These are phyloP conservation scores for Eremophila alpestris DNA, from an alignment of 2,797 vertebrate genomes.

Conservation along the genomic window DNA sequence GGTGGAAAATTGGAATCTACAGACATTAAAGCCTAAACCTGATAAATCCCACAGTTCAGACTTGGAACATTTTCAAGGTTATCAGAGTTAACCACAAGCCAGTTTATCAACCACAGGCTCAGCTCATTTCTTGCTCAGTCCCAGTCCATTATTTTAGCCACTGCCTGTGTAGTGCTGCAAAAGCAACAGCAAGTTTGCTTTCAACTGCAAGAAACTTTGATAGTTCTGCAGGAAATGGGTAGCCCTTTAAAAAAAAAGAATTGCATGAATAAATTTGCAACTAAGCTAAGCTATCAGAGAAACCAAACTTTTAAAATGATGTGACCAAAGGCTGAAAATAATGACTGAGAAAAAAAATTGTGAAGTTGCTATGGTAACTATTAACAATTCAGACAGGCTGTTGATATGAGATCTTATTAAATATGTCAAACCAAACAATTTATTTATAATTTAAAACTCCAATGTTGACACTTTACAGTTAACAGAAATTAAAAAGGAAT, in stretches of 20 bases:
- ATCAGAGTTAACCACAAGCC: not conserved
- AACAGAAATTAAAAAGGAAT: constrained; percentile 44
- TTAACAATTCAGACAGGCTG: constrained; percentile 60
- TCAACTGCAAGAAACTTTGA: not conserved
- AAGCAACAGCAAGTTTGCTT: not conserved
- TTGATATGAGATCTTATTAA: constrained; percentile 55
- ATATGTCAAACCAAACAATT: constrained; percentile 57
- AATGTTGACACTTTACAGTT: not conserved
- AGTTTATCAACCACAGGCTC: not conserved
- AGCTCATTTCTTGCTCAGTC: not conserved
- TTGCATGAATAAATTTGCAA: constrained; percentile 39
- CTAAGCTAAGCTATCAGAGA: not conserved
- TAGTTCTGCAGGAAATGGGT: not conserved
- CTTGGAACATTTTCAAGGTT: not conserved
- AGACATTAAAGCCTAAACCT: not conserved
- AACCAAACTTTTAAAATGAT: constrained; percentile 40
- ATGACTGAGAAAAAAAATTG: constrained; percentile 34
- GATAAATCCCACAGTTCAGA: not conserved
- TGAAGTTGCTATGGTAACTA: constrained; percentile 58
- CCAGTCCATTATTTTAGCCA: not conserved
- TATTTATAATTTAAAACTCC: constrained; percentile 50
- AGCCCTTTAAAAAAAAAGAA: constrained; percentile 28
- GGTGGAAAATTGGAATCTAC: not conserved
- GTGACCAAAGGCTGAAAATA: constrained; percentile 57
- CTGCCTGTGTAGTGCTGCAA: not conserved